Evolutionary conservation across 2,888 invertebrate species (phyloP).

Genomic region (Geotrupes spiniger): DNA sequence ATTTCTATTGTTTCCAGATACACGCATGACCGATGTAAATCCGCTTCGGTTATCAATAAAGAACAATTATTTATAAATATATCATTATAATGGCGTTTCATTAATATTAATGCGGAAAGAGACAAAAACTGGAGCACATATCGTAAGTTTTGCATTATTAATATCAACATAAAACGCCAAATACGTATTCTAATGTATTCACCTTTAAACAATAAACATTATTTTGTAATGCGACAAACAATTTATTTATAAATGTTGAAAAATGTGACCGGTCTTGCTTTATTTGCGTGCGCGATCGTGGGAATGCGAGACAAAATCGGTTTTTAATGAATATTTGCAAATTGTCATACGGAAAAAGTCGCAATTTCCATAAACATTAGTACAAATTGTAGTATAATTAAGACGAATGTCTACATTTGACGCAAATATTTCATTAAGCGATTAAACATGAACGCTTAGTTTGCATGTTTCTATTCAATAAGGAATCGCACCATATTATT

Average conservation of each 20-base stretch:
- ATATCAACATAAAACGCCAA: slow-evolving; percentile 16
- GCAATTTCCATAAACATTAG: slow-evolving; percentile 23
- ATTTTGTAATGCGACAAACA: slow-evolving; percentile 7
- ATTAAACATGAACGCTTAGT: no score
- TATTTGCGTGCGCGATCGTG: slow-evolving; percentile 25
- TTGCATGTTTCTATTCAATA: no score
- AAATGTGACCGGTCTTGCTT: slow-evolving; percentile 18
- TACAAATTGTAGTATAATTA: slow-evolving; percentile 17
- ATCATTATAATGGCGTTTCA: slow-evolving; percentile 12
- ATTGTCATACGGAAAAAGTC: slow-evolving; percentile 24
- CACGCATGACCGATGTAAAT: slow-evolving; percentile 5
- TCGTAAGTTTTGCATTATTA: slow-evolving; percentile 8
- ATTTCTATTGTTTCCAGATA: no score
- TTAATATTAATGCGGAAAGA: slow-evolving; percentile 12
- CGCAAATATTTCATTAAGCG: slow-evolving; percentile 10
- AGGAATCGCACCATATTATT: no score
- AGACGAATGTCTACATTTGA: slow-evolving; percentile 15
- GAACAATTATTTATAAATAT: slow-evolving; percentile 12
- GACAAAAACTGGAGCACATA: slow-evolving; percentile 10
- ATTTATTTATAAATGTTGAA: slow-evolving; percentile 6
- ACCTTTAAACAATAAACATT: slow-evolving; percentile 15
- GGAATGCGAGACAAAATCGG: slow-evolving; percentile 27
- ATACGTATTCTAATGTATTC: slow-evolving; percentile 13
- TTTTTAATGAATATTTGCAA: slow-evolving; percentile 29
- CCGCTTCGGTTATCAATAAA: slow-evolving; percentile 6